Conservation (phyloP, 2,888 invertebrate genomes). For the Callosobruchus maculatus region DNA sequence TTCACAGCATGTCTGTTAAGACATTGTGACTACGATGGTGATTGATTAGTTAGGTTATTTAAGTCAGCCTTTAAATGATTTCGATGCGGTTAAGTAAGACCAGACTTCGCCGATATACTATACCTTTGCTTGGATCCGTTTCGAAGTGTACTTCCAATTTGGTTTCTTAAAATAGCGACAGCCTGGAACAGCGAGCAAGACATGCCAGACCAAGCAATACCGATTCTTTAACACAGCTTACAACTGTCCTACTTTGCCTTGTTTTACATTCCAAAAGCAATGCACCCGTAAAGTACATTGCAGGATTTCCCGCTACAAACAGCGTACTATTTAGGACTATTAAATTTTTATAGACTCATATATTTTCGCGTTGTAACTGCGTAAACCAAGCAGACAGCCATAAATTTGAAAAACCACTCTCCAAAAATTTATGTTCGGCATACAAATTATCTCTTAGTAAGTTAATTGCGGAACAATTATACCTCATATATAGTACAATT, state of each 20-base stretch:
- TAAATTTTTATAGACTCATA: background rate
- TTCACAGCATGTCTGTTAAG: too few species aligned
- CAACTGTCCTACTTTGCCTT: background rate
- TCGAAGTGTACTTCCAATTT: too few species aligned
- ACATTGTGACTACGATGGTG: too few species aligned
- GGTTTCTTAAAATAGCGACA: too few species aligned
- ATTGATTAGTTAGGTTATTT: too few species aligned
- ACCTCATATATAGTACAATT: slow-evolving; percentile 16
- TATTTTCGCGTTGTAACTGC: background rate
- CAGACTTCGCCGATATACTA: too few species aligned
- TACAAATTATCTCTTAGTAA: slow-evolving; percentile 9
- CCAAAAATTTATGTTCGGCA: background rate
- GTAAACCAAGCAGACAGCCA: background rate
- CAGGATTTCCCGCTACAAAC: background rate
- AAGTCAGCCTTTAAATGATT: too few species aligned
- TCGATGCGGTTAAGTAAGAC: too few species aligned
- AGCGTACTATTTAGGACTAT: background rate
- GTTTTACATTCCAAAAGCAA: background rate
- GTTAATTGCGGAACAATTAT: slow-evolving; percentile 17
- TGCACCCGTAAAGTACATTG: background rate
- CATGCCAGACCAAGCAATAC: background rate
- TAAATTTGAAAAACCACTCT: background rate
- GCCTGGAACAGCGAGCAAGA: background rate
- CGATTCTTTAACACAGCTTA: background rate
- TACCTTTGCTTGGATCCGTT: too few species aligned